Evolutionary conservation across 2,797 vertebrate species (phyloP).

Genomic region (Phrynocephalus forsythii): DNA sequence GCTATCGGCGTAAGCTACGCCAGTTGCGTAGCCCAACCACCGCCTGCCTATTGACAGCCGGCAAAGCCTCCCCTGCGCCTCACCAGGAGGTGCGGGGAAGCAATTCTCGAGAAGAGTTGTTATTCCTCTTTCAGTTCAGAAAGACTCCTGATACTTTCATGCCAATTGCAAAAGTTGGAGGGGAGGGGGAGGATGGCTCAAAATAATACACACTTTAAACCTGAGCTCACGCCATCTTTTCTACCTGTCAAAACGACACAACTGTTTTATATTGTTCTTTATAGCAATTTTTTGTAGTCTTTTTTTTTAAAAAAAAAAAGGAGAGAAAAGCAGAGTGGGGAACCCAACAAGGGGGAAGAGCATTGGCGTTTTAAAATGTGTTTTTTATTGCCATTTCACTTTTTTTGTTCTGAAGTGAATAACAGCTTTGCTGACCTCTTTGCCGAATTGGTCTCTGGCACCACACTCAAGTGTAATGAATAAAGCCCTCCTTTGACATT

Average conservation of each 20-base stretch:
- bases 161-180: slow-evolving; percentile 70
- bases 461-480: slow-evolving; percentile 90
- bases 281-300: slow-evolving; percentile 95
- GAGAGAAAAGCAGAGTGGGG: slow-evolving; percentile 45
- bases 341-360: slow-evolving; percentile 63
- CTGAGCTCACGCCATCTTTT: slow-evolving; percentile 86
- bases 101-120: not conserved
- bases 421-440: slow-evolving; percentile 86
- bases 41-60: too few species aligned
- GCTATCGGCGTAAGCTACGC: too few species aligned
- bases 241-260: slow-evolving; percentile 96
- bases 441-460: slow-evolving; percentile 80
- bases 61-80: too few species aligned
- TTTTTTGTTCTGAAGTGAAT: slow-evolving; percentile 87
- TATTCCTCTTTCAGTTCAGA: slow-evolving; percentile 64
- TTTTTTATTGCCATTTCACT: slow-evolving; percentile 90
- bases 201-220: slow-evolving; percentile 79
- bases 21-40: too few species aligned
- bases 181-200: slow-evolving; percentile 66
- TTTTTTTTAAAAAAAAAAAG: slow-evolving; percentile 72
- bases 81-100: too few species aligned
- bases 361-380: slow-evolving; percentile 87
- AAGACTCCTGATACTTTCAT: slow-evolving; percentile 79
- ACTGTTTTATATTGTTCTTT: slow-evolving; percentile 99
- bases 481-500: slow-evolving; percentile 87